A percentile compares a stretch with the other conserved stretches of the same genome.
phyloP scores from a whole-genome alignment of 2,113 vertebrate genomes.

The Empidonax traillii region DNA sequence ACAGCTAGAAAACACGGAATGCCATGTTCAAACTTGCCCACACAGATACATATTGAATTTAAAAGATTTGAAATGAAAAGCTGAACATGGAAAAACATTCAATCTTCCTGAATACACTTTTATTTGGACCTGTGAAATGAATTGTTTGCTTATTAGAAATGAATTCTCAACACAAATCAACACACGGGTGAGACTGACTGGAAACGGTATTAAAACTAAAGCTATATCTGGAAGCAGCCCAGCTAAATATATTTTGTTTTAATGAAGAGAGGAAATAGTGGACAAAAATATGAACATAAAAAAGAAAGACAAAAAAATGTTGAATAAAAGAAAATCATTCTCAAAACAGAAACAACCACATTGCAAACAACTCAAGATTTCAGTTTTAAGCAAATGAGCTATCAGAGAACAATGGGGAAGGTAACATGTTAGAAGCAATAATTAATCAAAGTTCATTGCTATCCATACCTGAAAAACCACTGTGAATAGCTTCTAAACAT shows the following conservation, averaged over 20 bases:
- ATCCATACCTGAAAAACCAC: background rate
- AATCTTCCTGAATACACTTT: background rate
- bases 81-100: background rate
- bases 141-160: background rate
- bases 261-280: background rate
- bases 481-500: background rate
- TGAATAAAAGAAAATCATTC: background rate
- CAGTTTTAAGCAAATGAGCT: constrained; percentile 1
- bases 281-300: background rate
- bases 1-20: background rate
- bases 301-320: background rate
- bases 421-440: background rate
- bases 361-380: background rate
- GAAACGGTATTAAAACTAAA: background rate
- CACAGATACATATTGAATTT: background rate
- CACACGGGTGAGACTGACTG: background rate
- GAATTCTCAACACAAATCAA: background rate
- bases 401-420: background rate
- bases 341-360: background rate
- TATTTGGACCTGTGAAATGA: background rate
- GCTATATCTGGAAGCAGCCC: background rate
- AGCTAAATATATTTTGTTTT: background rate
- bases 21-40: background rate
- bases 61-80: background rate
- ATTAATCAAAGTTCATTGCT: background rate